phyloP scores from a whole-genome alignment of 2,113 vertebrate species.

The Lycaon pictus region DNA sequence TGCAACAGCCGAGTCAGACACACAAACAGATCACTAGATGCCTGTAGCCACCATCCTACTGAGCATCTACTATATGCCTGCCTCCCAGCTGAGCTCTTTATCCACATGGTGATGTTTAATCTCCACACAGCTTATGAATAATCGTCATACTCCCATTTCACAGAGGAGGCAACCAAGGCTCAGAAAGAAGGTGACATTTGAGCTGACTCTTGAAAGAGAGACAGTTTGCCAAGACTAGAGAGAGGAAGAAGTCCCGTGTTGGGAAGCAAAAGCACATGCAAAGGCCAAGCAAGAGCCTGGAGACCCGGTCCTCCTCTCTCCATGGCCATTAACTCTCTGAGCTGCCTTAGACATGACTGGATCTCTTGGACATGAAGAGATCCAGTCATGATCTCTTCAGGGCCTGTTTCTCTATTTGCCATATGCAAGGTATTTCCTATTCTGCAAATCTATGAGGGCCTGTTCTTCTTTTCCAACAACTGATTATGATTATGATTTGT shows the following conservation, averaged over 20 bases:
- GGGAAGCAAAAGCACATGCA: not conserved
- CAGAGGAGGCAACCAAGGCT: not conserved
- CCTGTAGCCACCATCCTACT: not conserved
- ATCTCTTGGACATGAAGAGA: too few species aligned
- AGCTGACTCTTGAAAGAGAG: not conserved
- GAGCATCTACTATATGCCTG: not conserved
- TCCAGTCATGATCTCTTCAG: not conserved
- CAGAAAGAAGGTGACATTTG: not conserved
- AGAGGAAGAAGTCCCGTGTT: not conserved
- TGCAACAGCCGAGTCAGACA: too few species aligned
- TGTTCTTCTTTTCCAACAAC: not conserved
- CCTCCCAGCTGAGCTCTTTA: not conserved
- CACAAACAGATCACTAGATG: fast-evolving
- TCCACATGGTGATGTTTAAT: not conserved
- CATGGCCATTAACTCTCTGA: fast-evolving
- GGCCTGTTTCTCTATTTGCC: not conserved
- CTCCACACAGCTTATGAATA: not conserved
- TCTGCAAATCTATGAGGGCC: not conserved
- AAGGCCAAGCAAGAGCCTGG: not conserved
- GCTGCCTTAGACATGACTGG: fast-evolving
- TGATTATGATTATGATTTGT: not conserved
- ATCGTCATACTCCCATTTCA: not conserved
- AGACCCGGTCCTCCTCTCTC: not conserved
- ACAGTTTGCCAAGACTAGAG: not conserved
- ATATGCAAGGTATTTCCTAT: not conserved